phyloP scores from a whole-genome alignment of 1,140 invertebrate genomes.

The Drosophila hydei region DNA sequence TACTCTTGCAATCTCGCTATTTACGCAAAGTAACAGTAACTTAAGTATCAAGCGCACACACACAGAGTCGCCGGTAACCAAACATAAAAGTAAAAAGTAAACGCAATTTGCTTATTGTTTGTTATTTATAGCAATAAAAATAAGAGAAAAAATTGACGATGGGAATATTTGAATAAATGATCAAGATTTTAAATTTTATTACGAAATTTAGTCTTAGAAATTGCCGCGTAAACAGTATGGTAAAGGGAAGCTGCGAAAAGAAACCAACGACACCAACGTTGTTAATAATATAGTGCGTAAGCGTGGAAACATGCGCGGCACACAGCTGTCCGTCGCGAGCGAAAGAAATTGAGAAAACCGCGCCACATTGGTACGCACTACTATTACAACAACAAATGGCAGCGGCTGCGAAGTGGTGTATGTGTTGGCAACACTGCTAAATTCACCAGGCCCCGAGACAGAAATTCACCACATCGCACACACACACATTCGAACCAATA shows the following conservation, averaged over 20 bases:
- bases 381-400: slow-evolving; percentile 41
- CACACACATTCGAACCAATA: slow-evolving; percentile 24
- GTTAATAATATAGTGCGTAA: slow-evolving; percentile 70
- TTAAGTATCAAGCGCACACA: slow-evolving; percentile 8
- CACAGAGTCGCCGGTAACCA: slow-evolving; percentile 20
- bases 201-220: slow-evolving; percentile 15
- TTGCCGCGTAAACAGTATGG: slow-evolving; percentile 64
- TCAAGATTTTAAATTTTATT: background rate
- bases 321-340: slow-evolving; percentile 65
- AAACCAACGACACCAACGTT: background rate
- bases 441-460: slow-evolving; percentile 54
- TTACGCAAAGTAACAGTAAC: slow-evolving; percentile 9
- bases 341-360: slow-evolving; percentile 46
- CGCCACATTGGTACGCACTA: slow-evolving; percentile 50
- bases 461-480: slow-evolving; percentile 37
- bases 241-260: slow-evolving; percentile 8
- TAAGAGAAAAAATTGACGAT: background rate
- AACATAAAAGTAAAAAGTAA: slow-evolving; percentile 7
- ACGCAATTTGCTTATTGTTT: slow-evolving; percentile 10
- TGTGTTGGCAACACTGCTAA: slow-evolving; percentile 74
- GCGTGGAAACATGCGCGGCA: slow-evolving; percentile 70
- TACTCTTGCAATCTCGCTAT: slow-evolving; percentile 9
- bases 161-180: background rate
- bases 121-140: slow-evolving; percentile 3
- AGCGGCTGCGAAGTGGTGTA: slow-evolving; percentile 46